Evolutionary conservation across 2,113 vertebrate genomes (phyloP).

Genomic region (Pterocles burchelli): DNA sequence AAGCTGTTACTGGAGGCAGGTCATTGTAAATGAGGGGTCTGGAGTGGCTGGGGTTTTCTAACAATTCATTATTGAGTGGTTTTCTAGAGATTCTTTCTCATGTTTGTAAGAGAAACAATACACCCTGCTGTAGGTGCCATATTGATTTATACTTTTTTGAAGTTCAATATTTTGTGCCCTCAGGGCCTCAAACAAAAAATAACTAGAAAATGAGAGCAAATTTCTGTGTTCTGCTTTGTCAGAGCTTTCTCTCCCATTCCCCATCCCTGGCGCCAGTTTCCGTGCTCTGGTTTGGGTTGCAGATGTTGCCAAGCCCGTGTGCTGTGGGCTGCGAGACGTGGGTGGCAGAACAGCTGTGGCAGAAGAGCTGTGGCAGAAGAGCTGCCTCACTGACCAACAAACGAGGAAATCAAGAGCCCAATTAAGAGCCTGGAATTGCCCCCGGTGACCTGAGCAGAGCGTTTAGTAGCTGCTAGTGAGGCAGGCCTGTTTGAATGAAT

Average conservation of each 20-base stretch:
- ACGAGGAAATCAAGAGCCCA: constrained; percentile 40
- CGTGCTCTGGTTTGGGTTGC: neutral
- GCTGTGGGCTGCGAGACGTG: rapidly evolving
- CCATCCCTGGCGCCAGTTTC: neutral
- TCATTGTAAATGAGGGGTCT: neutral
- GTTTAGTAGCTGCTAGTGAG: neutral
- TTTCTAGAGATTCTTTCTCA: constrained; percentile 5
- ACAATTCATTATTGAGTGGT: constrained; percentile 40
- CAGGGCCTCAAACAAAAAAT: neutral
- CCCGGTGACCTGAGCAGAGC: constrained; percentile 3
- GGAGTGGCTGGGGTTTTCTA: neutral
- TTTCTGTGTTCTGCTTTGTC: neutral
- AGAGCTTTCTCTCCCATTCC: neutral
- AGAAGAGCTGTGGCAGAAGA: neutral
- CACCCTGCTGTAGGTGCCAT: neutral
- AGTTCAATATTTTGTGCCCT: neutral
- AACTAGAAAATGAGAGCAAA: neutral
- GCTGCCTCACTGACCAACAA: constrained; percentile 36
- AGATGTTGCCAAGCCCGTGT: neutral
- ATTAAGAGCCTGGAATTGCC: constrained; percentile 30
- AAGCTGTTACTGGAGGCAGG: constrained; percentile 15
- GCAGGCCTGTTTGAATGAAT: constrained; percentile 20
- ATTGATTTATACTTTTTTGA: constrained; percentile 42
- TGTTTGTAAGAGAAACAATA: no score
- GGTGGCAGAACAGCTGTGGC: neutral